These are phyloP conservation scores for Calameuta filiformis DNA, from an alignment of 2,888 invertebrate genomes.

Conservation along the genomic window DNA sequence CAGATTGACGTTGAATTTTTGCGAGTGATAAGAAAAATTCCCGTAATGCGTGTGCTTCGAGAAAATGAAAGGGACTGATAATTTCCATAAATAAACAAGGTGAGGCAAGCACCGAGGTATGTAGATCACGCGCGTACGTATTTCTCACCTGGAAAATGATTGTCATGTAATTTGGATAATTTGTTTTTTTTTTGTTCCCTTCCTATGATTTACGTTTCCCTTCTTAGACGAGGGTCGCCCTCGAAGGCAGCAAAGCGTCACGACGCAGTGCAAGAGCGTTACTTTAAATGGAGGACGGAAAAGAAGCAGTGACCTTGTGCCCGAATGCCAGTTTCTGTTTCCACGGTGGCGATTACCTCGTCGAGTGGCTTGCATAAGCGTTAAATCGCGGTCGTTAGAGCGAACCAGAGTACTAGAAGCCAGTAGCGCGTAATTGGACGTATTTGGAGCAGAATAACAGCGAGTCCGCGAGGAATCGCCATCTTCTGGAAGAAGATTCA, in stretches of 20 bases:
- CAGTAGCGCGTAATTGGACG: constrained; percentile 31
- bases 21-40: neutral
- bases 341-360: constrained; percentile 30
- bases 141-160: neutral
- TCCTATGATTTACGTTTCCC: neutral
- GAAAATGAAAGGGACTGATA: neutral
- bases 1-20: neutral
- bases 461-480: constrained; percentile 10
- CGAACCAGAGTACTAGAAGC: constrained; percentile 6
- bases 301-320: constrained; percentile 43
- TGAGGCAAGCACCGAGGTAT: neutral
- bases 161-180: neutral
- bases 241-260: neutral
- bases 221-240: neutral
- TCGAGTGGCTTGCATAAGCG: constrained; percentile 40
- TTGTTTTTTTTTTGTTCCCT: neutral
- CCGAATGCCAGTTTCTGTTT: constrained; percentile 46
- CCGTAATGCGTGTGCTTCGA: neutral
- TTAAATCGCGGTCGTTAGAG: constrained; percentile 43
- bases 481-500: constrained; percentile 11
- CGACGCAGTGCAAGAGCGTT: neutral
- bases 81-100: neutral
- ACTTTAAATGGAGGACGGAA: neutral
- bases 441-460: constrained; percentile 45
- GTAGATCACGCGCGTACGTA: neutral